Percentiles rank a stretch among this genome's conserved stretches.
Evolutionary conservation across 2,113 vertebrate species (phyloP).

Genomic region (Misgurnus mizolepis): DNA sequence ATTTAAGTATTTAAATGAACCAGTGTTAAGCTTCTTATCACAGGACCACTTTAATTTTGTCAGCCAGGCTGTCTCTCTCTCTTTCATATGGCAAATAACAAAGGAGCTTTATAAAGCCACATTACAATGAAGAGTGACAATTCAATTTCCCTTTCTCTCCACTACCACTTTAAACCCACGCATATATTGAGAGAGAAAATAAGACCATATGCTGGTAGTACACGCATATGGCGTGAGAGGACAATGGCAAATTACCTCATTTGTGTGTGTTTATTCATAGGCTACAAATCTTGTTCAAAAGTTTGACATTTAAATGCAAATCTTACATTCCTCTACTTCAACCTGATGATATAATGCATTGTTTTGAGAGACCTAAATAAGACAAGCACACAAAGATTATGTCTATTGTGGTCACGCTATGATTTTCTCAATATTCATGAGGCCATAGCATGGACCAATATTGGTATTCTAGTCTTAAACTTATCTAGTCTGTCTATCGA

Average conservation of each 20-base stretch:
- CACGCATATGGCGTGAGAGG: not conserved
- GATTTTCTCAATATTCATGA: constrained; percentile 2
- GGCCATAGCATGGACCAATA: not conserved
- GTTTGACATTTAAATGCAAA: too few species aligned
- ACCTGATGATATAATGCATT: too few species aligned
- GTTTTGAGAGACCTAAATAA: not conserved
- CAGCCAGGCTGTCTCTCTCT: not conserved
- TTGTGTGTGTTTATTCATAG: not conserved
- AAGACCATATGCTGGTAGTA: too few species aligned
- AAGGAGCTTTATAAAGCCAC: not conserved
- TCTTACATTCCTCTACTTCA: too few species aligned
- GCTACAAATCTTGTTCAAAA: not conserved
- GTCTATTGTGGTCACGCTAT: not conserved
- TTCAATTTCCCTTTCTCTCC: not conserved
- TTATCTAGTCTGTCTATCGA: constrained; percentile 1
- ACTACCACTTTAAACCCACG: not conserved
- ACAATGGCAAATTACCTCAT: not conserved
- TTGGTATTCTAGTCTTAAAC: not conserved
- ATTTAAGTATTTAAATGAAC: too few species aligned
- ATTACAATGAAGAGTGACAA: constrained; percentile 1
- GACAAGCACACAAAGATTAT: not conserved
- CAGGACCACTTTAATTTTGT: too few species aligned
- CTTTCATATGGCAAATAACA: not conserved
- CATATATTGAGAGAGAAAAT: not conserved
- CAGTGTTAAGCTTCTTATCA: too few species aligned